A percentile compares a stretch with the other conserved stretches of the same genome.
Conservation (phyloP, 2,113 vertebrate genomes). For the Elephantulus edwardii region DNA sequence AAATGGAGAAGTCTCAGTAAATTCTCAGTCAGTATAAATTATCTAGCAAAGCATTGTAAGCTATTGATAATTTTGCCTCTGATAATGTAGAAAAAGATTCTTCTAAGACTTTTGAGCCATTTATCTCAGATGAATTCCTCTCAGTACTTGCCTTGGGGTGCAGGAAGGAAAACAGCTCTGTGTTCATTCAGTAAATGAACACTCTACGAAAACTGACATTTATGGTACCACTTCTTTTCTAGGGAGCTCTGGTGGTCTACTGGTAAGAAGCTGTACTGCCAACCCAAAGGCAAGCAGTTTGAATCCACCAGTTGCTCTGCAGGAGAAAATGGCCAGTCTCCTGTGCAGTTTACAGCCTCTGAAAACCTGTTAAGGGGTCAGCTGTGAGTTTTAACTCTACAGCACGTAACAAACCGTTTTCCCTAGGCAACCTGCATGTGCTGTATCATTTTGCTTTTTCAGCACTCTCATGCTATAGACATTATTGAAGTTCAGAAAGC, state of each 20-base stretch:
- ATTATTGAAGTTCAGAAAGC: constrained; percentile 58
- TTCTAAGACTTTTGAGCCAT: constrained; percentile 4
- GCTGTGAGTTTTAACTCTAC: too few relatives aligned
- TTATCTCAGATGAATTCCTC: constrained; percentile 35
- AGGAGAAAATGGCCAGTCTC: too few relatives aligned
- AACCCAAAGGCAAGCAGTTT: too few relatives aligned
- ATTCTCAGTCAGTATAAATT: background rate
- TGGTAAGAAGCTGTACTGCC: too few relatives aligned
- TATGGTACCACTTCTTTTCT: background rate
- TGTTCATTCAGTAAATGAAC: constrained; percentile 35
- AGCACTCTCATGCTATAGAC: background rate
- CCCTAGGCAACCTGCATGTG: background rate
- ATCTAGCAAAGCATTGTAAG: background rate
- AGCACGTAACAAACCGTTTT: too few relatives aligned
- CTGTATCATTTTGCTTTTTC: constrained; percentile 29
- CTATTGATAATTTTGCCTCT: constrained; percentile 8
- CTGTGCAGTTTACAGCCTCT: too few relatives aligned
- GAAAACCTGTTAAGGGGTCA: too few relatives aligned
- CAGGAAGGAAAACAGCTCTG: constrained; percentile 20
- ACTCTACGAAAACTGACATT: constrained; percentile 23
- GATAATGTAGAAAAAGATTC: background rate
- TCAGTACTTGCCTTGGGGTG: background rate
- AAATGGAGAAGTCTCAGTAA: constrained; percentile 27
- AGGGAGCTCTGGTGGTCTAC: too few relatives aligned
- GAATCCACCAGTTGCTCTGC: too few relatives aligned